A percentile compares a stretch with the other conserved stretches of the same genome.
Evolutionary conservation across 1,140 invertebrate species (phyloP).

Genomic region (Caenorhabditis latens): DNA sequence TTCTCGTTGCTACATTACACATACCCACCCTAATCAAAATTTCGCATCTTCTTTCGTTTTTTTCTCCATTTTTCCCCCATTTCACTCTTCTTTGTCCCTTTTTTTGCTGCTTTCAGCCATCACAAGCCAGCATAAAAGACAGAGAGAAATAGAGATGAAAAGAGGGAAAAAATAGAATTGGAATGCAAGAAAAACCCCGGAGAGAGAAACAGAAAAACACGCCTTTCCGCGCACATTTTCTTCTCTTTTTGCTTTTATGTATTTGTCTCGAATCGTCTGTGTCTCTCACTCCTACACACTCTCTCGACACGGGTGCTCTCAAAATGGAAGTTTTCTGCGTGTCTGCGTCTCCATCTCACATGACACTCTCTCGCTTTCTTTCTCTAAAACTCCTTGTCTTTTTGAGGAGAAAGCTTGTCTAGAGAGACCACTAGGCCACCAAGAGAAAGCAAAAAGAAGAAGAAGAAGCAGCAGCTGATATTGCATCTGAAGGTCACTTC

Average conservation of each 20-base stretch:
- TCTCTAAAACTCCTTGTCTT: conserved; percentile 5
- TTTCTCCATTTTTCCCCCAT: conserved; percentile 13
- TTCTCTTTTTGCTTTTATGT: conserved; percentile 26
- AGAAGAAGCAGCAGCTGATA: conserved; percentile 41
- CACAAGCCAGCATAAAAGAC: conserved; percentile 20
- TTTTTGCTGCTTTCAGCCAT: conserved; percentile 34
- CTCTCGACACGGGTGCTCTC: background rate
- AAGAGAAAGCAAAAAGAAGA: conserved; percentile 25
- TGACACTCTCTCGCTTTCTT: conserved; percentile 33
- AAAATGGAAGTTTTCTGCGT: conserved; percentile 22
- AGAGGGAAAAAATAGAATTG: conserved; percentile 45
- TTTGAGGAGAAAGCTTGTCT: conserved; percentile 45
- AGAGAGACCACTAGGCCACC: conserved; percentile 29
- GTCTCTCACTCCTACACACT: conserved; percentile 21
- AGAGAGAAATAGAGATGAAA: conserved; percentile 25
- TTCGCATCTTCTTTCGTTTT: conserved; percentile 50
- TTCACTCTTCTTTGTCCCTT: conserved; percentile 14
- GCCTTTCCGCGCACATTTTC: conserved; percentile 30
- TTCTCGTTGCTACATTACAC: conserved; percentile 27
- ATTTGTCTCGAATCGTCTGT: conserved; percentile 11
- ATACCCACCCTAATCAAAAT: conserved; percentile 47
- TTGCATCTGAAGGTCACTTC: conserved; percentile 10
- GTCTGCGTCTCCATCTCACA: conserved; percentile 33
- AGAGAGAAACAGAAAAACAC: conserved; percentile 43
- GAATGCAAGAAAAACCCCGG: background rate